Evolutionary conservation across 1,140 invertebrate genomes (phyloP), one percentile per base, ranked within the genome.

Genomic region (Diplogasteroides magnus): DNA sequence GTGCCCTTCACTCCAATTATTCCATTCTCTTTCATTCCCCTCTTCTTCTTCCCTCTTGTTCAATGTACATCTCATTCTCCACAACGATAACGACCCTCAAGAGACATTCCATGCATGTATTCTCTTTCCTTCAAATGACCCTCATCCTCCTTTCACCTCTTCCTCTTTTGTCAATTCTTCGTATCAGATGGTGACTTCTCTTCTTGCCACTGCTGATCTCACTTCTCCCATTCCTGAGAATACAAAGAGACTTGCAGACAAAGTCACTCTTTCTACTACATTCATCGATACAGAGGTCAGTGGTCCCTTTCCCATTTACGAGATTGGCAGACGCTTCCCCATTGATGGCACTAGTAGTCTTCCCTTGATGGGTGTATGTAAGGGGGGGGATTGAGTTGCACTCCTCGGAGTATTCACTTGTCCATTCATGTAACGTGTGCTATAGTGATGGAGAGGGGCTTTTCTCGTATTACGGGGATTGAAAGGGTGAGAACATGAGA

Each of bases 151-250:
- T 60, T n/a, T 11, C 59, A 60, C 6, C 6, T 11, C 11, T 25
- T 60, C 27, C 23, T 27, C 27, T 27, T 60, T 60, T 60, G 59
- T 60, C 59, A n/a, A 13, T 25, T 23, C 27, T 60, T 13, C 11
- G 23, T 60, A 13, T 60, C 27, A 55, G 19, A 55, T 37, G 31
- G 64, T 31, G 31, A 19, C n/a, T 48, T 23, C 70, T n/a, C 65
- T 72, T 13, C 59, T 72, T 26, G 64, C 66, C 26, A 29, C 58
- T 2, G 70, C 70, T 11, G 70, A 72, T 57, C 65, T 72, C 1
- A 37, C 59, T 23, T 65, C 58, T 14, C 70, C 70, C 2, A 72
- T 72, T 48, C 70, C 70, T 3, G 70, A 72, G 25, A 72, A 72
- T 25, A 60, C 58, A n/a, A 1, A 64, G 14, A 67, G 62, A 58